These are phyloP conservation scores for Sinella curviseta DNA, from an alignment of 1,140 invertebrate genomes.

Conservation along the genomic window DNA sequence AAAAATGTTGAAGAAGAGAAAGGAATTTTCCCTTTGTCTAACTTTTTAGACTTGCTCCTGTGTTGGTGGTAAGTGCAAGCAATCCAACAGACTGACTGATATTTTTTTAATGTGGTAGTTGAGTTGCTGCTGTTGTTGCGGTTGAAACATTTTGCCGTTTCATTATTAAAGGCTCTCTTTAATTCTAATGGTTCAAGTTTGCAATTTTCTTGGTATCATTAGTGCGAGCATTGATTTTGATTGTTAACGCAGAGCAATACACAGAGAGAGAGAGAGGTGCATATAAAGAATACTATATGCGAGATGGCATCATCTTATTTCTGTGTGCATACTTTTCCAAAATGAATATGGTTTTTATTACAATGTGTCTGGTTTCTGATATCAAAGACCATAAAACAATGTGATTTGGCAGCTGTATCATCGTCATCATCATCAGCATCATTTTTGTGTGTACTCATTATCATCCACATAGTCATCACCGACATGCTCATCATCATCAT, in stretches of 20 bases:
- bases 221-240: conserved; percentile 18
- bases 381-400: conserved; percentile 15
- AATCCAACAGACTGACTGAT: background rate
- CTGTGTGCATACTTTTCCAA: background rate
- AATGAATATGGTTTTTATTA: background rate
- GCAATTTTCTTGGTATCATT: conserved; percentile 19
- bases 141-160: background rate
- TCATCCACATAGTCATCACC: background rate
- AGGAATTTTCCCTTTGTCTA: background rate
- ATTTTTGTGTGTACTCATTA: background rate
- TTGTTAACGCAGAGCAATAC: background rate
- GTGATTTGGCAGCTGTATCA: conserved; percentile 21
- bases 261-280: background rate
- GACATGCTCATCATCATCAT: background rate
- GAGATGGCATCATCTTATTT: background rate
- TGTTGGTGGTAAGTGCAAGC: too few species aligned
- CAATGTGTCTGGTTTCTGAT: background rate
- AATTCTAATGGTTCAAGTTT: conserved; percentile 12
- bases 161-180: background rate
- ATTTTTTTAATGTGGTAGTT: background rate
- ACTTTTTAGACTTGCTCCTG: too few species aligned
- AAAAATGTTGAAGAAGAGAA: too few species aligned
- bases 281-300: background rate
- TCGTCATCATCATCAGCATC: background rate
- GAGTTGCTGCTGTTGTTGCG: background rate